Evolutionary conservation across 2,888 invertebrate species (phyloP), one percentile per base, ranked within the genome.

Genomic region (Euclidia mi): DNA sequence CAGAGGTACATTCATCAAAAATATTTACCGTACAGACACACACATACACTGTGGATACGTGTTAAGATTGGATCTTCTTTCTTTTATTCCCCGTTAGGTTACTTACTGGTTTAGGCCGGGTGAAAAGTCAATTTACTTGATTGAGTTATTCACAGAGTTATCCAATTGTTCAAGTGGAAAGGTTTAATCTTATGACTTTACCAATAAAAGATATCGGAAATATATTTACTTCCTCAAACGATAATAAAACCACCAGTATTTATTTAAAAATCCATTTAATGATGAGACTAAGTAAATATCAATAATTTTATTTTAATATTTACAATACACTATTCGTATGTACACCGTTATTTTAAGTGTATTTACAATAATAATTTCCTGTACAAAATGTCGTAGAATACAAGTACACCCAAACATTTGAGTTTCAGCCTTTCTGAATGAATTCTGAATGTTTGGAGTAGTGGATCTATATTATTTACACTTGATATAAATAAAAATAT

Each of bases 231-330:
- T 29, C 12, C 2, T 52, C 0, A 46, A 38, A 17, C 4, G 3
- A n/a, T n/a, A n/a, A n/a, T n/a, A n/a, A n/a, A n/a, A n/a, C n/a
- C n/a, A 32, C 6, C 2, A 2, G 25, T 11, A 12, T 35, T 32
- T 61, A 35, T 63, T 59, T 52, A 65, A 56, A 65, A 72, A 68
- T 73, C 60, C 59, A 71, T 70, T 68, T 65, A 76, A 49, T 74
- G 63, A 71, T 60, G 52, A 76, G 58, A 71, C 67, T 56, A 57
- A 68, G 71, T 62, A 59, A 73, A 78, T 71, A 64, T 64, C 65
- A 65, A 70, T 65, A 41, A 55, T 57, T n/a, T 20, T 56, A 71
- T 66, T 78, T 73, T 66, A 78, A 20, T 82, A 81, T 77, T 77
- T 72, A 79, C 67, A 72, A 52, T 71, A 59, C 63, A 68, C 51